Base-by-base conservation (phyloP, 2,113 vertebrate genomes). In the Oreotragus oreotragus region DNA sequence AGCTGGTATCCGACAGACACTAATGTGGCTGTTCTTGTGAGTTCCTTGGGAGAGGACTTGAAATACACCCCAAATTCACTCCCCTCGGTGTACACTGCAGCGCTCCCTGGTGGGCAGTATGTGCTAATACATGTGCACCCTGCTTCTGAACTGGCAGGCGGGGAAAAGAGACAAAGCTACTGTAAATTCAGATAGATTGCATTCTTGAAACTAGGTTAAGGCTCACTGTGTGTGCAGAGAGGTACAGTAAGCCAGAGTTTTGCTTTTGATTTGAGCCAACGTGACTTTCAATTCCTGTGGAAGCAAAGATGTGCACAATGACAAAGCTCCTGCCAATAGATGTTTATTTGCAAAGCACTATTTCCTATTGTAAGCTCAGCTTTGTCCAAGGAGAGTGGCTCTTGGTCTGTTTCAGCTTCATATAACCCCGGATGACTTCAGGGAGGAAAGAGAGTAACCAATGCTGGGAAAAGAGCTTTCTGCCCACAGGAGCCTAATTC, bases 181-280 rank as follows among this genome's bases (percentile, higher is more conserved):
- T 27, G 90, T 94, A 95, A 97, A 94, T 94, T 73, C 92, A 93
- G 96, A 95, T 45, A 60, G 95, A 95, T 90, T 90, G 87, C 94
- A 64, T 94, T 95, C 85, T 43, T 5, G 27, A 94, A 95, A 95
- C 76, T 91, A 88, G 8, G 90, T 92, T 88, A 77, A 94, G 84
- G 96, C 93, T 84, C 1, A 39, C 97, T 92, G 84, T 55, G 79
- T 92, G 80, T 83, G 84, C 76, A 77, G 76, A 96, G 92, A 96
- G 80, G 95, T 49, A 77, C 58, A 58, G 96, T 90, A 58, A 95
- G 36, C 39, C 58, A 70, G 84, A 73, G 91, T 84, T 97, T 92
- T 96, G 93, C 88, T 95, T 98, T 97, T 96, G 96, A 96, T 97
- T 96, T 86, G 90, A 66, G 58, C 84, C 84, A 92, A 81, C 81